These are phyloP conservation scores for Pteronura brasiliensis DNA, from an alignment of 2,113 vertebrate genomes.

Conservation along the genomic window DNA sequence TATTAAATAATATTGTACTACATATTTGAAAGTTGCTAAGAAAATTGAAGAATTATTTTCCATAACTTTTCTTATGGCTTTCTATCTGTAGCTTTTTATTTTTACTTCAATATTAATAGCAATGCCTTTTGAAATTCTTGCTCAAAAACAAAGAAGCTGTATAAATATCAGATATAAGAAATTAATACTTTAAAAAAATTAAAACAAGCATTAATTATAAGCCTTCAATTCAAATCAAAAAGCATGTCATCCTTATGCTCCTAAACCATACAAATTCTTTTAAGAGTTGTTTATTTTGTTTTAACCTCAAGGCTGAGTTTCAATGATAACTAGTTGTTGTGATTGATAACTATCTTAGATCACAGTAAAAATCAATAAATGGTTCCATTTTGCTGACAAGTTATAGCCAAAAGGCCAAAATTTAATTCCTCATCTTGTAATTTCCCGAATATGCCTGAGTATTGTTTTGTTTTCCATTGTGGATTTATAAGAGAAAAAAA, in stretches of 20 bases:
- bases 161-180: background rate
- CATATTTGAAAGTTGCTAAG: background rate
- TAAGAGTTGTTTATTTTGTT: background rate
- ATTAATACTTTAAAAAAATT: background rate
- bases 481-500: slow-evolving; percentile 22
- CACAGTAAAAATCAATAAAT: slow-evolving; percentile 45
- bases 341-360: slow-evolving; percentile 40
- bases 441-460: background rate
- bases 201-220: background rate
- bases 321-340: slow-evolving; percentile 46
- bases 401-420: slow-evolving; percentile 27
- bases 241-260: accelerated
- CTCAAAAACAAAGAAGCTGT: background rate
- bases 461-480: background rate
- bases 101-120: background rate
- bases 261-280: slow-evolving; percentile 10
- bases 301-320: slow-evolving; percentile 43
- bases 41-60: background rate
- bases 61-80: background rate
- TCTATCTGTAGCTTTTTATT: background rate
- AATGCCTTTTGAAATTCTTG: background rate
- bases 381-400: slow-evolving; percentile 43
- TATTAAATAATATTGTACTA: background rate
- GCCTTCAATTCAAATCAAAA: background rate
- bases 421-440: background rate